Base-by-base conservation (phyloP, 2,797 vertebrate species). In the Thamnophis elegans region DNA sequence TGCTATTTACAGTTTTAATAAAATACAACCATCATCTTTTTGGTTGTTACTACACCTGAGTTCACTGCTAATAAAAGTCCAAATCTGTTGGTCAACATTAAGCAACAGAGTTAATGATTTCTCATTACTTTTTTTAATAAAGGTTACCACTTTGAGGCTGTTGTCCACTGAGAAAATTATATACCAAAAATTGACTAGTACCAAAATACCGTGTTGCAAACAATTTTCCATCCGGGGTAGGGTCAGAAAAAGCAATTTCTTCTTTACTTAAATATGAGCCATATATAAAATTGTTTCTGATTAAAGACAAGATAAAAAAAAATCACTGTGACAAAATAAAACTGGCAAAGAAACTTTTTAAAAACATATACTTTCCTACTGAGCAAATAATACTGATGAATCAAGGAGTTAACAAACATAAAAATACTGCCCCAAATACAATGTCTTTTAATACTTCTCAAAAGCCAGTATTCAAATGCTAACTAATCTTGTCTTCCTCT, bases 221-320 rank as follows among this genome's bases (percentile, higher is more conserved):
- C 93, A 99, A 98, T 95, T 99, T 99, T 88, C 99, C 99, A 87
- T 99, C 99, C 1, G 99, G 99, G 36, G 99, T 99, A 16, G 99
- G 99, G 97, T 99, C 99, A 2, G 99, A 99, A 98, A 99, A 99
- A 47, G 99, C 99, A 1, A 99, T 99, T 98, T 99, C 99, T 91
- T 99, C 98, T 97, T 99, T 99, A 97, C 98, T 99, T 97, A 99
- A 98, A 97, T 99, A 99, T 0, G 99, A 99, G 93, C 99, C 99
- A 58, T 98, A 99, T 78, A 99, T 99, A 96, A 99, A 99, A 97
- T 99, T 99, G 97, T 99, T 99, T 98, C 99, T 99, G 98, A 94
- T 93, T 18, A 78, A 93, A 92, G 36, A 92, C 51, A 87, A 85
- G 42, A 89, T 42, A 4, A 56, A 0, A 20, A 42, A 20, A 26